Evolutionary conservation across 2,888 invertebrate species (phyloP).

Genomic region (Leptarthrus brevirostris): DNA sequence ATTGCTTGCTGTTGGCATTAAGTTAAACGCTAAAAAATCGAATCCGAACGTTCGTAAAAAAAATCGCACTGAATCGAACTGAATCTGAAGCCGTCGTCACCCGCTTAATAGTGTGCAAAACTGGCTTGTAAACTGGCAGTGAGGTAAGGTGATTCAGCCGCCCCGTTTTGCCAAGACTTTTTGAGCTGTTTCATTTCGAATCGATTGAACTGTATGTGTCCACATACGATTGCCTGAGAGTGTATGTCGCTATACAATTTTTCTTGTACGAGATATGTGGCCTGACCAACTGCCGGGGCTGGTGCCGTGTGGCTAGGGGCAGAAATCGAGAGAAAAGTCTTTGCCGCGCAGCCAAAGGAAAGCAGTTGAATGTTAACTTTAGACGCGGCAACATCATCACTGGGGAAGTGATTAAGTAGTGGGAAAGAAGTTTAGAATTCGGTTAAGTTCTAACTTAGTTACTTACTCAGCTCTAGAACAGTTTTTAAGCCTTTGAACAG

Average conservation of each 20-base stretch:
- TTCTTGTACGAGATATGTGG: conserved; percentile 7
- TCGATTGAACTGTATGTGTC: background rate
- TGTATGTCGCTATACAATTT: background rate
- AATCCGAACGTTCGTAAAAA: background rate
- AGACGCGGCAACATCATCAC: conserved; percentile 58
- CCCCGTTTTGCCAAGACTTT: background rate
- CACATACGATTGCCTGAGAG: no score
- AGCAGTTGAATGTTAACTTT: conserved; percentile 62
- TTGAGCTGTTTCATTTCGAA: background rate
- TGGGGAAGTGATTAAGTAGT: conserved; percentile 4
- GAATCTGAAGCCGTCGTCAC: background rate
- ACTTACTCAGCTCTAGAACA: conserved; percentile 11
- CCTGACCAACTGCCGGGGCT: background rate
- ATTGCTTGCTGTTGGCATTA: no score
- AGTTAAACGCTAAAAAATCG: background rate
- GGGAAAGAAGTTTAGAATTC: conserved; percentile 40
- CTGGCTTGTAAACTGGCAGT: background rate
- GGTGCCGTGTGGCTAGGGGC: background rate
- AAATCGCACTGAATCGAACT: background rate
- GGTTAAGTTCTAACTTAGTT: conserved; percentile 28
- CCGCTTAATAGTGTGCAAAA: background rate
- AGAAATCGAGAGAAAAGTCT: conserved; percentile 18
- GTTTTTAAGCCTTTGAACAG: conserved; percentile 9
- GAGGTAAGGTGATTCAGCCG: background rate
- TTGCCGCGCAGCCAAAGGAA: conserved; percentile 8